Evolutionary conservation across 1,140 invertebrate genomes (phyloP), one percentile per base, ranked within the genome.

Genomic region (Sycophila sp.): DNA sequence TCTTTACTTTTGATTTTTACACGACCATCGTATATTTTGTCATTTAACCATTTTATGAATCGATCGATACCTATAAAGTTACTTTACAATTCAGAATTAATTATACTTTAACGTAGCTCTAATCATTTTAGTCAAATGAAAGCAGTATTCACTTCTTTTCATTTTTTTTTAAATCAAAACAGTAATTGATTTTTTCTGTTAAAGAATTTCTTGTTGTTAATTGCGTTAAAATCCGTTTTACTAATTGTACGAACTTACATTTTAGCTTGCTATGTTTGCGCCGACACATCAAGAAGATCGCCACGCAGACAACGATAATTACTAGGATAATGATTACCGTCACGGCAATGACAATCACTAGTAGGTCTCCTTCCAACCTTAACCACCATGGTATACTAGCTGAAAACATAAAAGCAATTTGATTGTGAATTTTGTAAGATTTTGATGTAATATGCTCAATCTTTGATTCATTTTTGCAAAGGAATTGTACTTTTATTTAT

Each of bases 241-340:
- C 13, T n/a, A 17, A 17, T 19, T 42, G 15, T 17, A 42, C n/a
- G 19, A 17, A 94, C 94, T 94, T 87, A 96, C 94, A 95, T 92
- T 96, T 95, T 78, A 93, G 92, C 75, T 92, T 91, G 62, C 91
- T 91, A 73, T 93, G 87, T 84, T 93, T 93, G 64, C 92, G 88
- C 69, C 92, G 87, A 82, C 94, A 95, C 70, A 95, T 89, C 77
- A 94, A 89, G 77, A 94, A 93, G 77, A 96, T 93, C 74, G 94
- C 90, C 78, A 94, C 90, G 83, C 93, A 94, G 68, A 95, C 91
- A 65, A 96, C 90, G 53, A 95, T 89, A 51, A 94, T 90, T 70
- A 94, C 89, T 51, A 96, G 83, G 53, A 96, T 88, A 38, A 94
- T 87, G 4, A 90, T 90, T n/a, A 92, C 89, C 10, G 94, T 89